Base-by-base conservation (phyloP, 2,888 invertebrate species). In the Mactromeris polynyma region DNA sequence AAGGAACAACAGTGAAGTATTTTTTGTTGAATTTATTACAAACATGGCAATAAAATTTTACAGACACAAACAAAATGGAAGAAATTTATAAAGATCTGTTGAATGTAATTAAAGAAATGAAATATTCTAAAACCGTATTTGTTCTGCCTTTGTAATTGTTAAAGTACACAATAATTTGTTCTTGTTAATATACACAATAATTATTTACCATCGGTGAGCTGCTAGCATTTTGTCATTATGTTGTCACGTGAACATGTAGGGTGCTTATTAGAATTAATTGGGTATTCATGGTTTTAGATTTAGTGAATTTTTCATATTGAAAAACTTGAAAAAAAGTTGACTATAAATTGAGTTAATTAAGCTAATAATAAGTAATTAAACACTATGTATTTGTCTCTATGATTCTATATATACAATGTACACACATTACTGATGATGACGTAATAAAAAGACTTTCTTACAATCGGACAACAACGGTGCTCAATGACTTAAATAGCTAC, bases 1-100 rank as follows among this genome's bases (percentile, higher is more conserved):
- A 79, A 79, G 7, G 19, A 42, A 79, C 33, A 79, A 79, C 9
- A 19, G 17, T 9, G 9, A 1, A n/a, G 3, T 31, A 36, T 40
- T 78, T 79, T 46, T n/a, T 42, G 19, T 42, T 42, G 79, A 42
- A 26, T 79, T 79, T 79, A 79, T 79, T 79, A 79, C 46, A 79
- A 79, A 46, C 40, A 19, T 46, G 79, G 40, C 79, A 79, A 46
- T 79, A 79, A 79, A 79, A 79, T 21, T 79, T 40, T n/a, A 79
- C 79, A 40, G 46, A 79, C 79, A 79, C 79, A 77, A 77, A 58
- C 26, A 33, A 73, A 73, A 73, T 73, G 19, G 31, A 73, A 73
- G 33, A 73, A 73, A 36, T 36, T n/a, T 64, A 64, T 64, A 64
- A 64, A 64, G 58, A 26, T 64, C 58, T 3, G 58, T 64, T 26